A percentile compares a stretch with the other conserved stretches of the same genome.
phyloP scores from a whole-genome alignment of 2,797 vertebrate species.

The Erpetoichthys calabaricus region DNA sequence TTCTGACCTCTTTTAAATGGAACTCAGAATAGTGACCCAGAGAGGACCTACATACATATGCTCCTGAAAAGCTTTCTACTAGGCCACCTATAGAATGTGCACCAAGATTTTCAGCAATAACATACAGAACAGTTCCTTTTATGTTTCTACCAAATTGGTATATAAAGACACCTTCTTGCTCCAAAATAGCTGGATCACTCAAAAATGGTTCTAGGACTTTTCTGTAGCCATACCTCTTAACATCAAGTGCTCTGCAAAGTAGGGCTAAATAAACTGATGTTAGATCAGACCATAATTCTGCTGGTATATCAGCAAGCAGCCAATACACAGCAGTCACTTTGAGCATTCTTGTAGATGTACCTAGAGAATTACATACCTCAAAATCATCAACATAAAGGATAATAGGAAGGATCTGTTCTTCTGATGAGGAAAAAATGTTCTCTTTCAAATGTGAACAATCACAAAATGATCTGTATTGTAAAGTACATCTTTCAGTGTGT shows the following conservation, averaged over 20 bases:
- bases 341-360: constrained; percentile 18
- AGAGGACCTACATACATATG: constrained; percentile 15
- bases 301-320: constrained; percentile 11
- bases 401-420: constrained; percentile 11
- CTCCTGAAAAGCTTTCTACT: constrained; percentile 15
- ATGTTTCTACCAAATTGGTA: too few relatives aligned
- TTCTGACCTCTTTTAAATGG: constrained; percentile 11
- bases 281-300: constrained; percentile 9
- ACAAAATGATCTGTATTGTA: constrained; percentile 6
- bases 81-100: constrained; percentile 15
- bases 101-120: too few relatives aligned
- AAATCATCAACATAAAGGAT: constrained; percentile 3
- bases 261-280: constrained; percentile 15
- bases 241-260: constrained; percentile 16
- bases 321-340: constrained; percentile 19
- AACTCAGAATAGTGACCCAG: constrained; percentile 13
- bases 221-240: constrained; percentile 14
- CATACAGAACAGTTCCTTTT: too few relatives aligned
- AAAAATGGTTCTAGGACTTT: constrained; percentile 9
- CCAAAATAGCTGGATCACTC: constrained; percentile 7
- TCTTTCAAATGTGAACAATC: too few relatives aligned
- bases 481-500: constrained; percentile 1
- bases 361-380: constrained; percentile 17
- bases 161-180: constrained; percentile 15
- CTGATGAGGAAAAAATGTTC: too few relatives aligned